Conservation (phyloP, 2,113 vertebrate genomes). For the Riparia riparia region DNA sequence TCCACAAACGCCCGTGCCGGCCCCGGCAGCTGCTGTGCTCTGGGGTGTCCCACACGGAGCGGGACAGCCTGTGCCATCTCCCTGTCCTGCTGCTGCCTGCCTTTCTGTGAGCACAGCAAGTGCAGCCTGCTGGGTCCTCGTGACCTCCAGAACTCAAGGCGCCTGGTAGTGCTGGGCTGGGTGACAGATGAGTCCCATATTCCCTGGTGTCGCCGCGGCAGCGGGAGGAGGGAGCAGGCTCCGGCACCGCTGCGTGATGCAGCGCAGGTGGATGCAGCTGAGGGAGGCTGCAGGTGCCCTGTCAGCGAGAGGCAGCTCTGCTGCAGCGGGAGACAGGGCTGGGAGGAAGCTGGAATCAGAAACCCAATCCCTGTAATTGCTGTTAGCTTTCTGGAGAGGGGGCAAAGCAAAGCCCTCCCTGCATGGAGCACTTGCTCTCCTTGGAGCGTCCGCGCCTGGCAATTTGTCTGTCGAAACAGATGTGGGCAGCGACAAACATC, state of each 20-base stretch:
- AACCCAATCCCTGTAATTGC: not conserved
- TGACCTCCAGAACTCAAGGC: not conserved
- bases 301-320: accelerated
- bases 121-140: accelerated
- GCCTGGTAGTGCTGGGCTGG: not conserved
- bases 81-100: not conserved
- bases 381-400: not conserved
- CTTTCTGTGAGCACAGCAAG: not conserved
- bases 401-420: slow-evolving; percentile 44
- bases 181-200: accelerated
- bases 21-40: accelerated
- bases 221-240: not conserved
- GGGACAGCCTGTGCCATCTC: not conserved
- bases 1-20: accelerated
- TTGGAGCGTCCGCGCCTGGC: slow-evolving; percentile 60
- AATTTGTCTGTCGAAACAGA: slow-evolving; percentile 82
- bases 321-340: not conserved
- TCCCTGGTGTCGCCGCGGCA: not conserved
- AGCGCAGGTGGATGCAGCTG: not conserved
- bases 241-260: accelerated
- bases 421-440: slow-evolving; percentile 49
- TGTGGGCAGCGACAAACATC: slow-evolving; percentile 81
- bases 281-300: not conserved
- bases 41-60: accelerated
- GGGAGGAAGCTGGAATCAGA: not conserved